Evolutionary conservation across 2,113 vertebrate genomes (phyloP), one percentile per base, ranked within the genome.

Genomic region (Todiramphus saurophagus): DNA sequence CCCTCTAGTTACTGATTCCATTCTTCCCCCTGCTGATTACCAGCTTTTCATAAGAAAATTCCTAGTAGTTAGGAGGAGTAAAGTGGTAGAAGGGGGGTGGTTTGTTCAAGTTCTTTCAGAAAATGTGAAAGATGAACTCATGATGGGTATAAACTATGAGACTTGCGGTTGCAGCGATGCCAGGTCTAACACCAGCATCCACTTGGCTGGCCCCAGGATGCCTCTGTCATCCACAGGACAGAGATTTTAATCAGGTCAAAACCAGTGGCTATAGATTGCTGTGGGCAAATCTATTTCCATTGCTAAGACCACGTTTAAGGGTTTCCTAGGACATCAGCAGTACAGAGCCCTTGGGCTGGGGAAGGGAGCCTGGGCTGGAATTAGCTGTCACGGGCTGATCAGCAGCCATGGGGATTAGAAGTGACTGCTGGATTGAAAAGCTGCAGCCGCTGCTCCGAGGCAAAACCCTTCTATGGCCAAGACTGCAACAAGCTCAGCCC

Each of bases 181-280:
- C 0, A 2, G 56, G 20, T 60, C 69, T 82, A 73, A 68, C 91
- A 96, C 95, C 89, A 95, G 83, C 83, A 94, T 44, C 94, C 58
- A 77, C 66, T 89, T 83, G 80, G 90, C 79, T 1, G 10, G 94
- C 94, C 94, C 53, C 58, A 53, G 93, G 89, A 95, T 5, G 37
- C 66, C 74, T 83, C 86, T 90, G 92, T 83, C 93, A 81, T 81
- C 68, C 90, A 77, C 56, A 66, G 72, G 80, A 78, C 56, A 44
- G 60, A 86, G 64, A 93, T 77, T 94, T 80, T 93, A 94, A 96
- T 96, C 93, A 93, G 70, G 93, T 95, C 96, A 96, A 77, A 96
- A 79, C 64, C 50, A 76, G 70, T 31, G 53, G 77, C 83, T 82
- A 30, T 3, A 72, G n/a, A 74, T 48, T 60, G 69, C 92, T 80